phyloP scores from a whole-genome alignment of 1,140 invertebrate species.

The Bombus sibiricus region DNA sequence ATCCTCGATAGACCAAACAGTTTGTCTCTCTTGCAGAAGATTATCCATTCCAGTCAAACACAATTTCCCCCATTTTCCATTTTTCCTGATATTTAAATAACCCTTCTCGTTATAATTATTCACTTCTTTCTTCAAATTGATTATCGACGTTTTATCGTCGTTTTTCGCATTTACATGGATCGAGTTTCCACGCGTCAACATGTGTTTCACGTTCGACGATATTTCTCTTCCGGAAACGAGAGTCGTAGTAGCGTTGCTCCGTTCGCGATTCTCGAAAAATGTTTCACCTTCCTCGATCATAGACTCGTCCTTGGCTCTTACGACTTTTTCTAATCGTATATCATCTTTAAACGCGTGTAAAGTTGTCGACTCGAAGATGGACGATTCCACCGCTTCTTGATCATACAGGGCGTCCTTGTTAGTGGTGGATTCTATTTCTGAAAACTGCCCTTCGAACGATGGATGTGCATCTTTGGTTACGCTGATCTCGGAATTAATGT shows the following conservation, averaged over 20 bases:
- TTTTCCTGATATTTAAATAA: constrained; percentile 88
- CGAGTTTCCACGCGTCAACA: constrained; percentile 44
- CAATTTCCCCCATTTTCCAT: constrained; percentile 91
- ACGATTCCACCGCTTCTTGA: constrained; percentile 70
- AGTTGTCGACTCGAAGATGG: constrained; percentile 70
- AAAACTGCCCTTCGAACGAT: constrained; percentile 2
- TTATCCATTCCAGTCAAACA: constrained; percentile 81
- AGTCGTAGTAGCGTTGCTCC: constrained; percentile 27
- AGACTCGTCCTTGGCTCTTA: constrained; percentile 16
- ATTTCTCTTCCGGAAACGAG: constrained; percentile 76
- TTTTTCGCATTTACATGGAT: constrained; percentile 58
- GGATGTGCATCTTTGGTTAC: neutral
- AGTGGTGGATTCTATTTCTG: constrained; percentile 48
- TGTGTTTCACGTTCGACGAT: constrained; percentile 65
- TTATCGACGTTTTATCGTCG: constrained; percentile 36
- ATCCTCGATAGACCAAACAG: constrained; percentile 85
- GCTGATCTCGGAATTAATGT: neutral
- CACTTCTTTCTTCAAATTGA: constrained; percentile 64
- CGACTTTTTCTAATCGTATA: constrained; percentile 41
- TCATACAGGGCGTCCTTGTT: constrained; percentile 49
- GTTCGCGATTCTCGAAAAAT: neutral
- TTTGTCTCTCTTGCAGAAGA: constrained; percentile 67
- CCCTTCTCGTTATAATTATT: constrained; percentile 83
- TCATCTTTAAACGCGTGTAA: constrained; percentile 39
- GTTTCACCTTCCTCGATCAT: neutral